These are phyloP conservation scores for Pristionchus entomophagus DNA, from an alignment of 2,888 invertebrate genomes.

Conservation along the genomic window DNA sequence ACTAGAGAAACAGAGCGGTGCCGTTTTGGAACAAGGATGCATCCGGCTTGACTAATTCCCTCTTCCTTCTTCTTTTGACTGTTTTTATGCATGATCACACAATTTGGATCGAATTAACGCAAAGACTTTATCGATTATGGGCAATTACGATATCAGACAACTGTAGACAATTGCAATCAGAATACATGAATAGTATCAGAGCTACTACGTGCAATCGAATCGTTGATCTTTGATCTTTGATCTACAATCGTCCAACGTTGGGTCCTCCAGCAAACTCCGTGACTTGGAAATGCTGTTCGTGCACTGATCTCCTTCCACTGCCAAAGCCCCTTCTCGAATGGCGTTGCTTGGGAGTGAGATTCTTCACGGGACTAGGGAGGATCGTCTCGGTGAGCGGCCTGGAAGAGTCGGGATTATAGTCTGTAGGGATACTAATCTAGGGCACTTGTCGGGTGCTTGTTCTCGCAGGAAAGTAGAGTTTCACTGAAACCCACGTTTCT, in stretches of 20 bases:
- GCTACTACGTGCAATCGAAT: neutral
- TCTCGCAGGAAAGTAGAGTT: no score
- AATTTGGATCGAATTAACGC: neutral
- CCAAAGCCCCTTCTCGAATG: neutral
- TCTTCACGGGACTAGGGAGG: neutral
- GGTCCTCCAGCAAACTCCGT: neutral
- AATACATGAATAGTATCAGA: neutral
- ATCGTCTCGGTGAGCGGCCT: neutral
- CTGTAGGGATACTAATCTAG: no score
- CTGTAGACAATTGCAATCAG: neutral
- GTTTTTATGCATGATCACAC: neutral
- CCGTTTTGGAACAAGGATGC: slow-evolving; percentile 17
- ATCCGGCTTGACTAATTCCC: neutral
- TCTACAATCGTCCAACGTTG: neutral
- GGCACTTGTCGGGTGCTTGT: no score
- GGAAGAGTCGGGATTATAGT: no score
- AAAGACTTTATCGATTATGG: neutral
- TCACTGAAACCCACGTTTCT: slow-evolving; percentile 36
- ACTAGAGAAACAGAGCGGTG: neutral
- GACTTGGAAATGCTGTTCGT: neutral
- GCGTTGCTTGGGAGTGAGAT: neutral
- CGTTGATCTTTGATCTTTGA: no score
- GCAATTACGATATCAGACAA: neutral
- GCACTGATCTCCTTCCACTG: neutral
- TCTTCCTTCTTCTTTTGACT: neutral